Evolutionary conservation across 2,888 invertebrate genomes (phyloP).

Genomic region (Coleophora deauratella): DNA sequence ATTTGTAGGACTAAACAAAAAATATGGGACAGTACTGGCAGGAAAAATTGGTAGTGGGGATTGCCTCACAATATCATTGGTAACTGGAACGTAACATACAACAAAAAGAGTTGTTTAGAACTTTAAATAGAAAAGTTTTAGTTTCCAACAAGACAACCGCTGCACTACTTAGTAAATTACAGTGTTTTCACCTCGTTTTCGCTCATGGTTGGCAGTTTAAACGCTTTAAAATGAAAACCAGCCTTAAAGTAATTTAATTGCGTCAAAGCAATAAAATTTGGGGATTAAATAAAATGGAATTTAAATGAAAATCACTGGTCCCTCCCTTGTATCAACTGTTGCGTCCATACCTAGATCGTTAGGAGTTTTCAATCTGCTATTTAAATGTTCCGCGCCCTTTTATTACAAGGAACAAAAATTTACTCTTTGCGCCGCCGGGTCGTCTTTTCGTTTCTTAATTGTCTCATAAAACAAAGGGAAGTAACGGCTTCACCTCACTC

Average conservation of each 20-base stretch:
- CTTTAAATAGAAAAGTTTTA: slow-evolving; percentile 57
- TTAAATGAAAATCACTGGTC: slow-evolving; percentile 6
- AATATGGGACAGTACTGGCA: too few species aligned
- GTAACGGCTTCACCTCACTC: slow-evolving; percentile 42
- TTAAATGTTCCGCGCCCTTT: slow-evolving; percentile 46
- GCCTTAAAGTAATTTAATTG: too few species aligned
- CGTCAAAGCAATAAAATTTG: too few species aligned
- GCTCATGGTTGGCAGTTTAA: too few species aligned
- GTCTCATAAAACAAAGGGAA: slow-evolving; percentile 58
- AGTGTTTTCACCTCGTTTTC: slow-evolving; percentile 26
- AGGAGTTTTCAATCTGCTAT: slow-evolving; percentile 49
- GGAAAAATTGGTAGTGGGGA: too few species aligned
- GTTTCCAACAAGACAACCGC: slow-evolving; percentile 40
- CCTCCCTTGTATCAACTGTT: slow-evolving; percentile 3
- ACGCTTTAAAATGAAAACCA: background rate
- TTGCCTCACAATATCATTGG: too few species aligned
- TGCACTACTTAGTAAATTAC: slow-evolving; percentile 47
- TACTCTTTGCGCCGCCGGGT: slow-evolving; percentile 37
- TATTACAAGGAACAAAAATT: slow-evolving; percentile 43
- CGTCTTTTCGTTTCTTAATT: slow-evolving; percentile 47
- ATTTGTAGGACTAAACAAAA: too few species aligned
- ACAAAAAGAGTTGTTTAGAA: slow-evolving; percentile 22
- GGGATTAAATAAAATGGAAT: slow-evolving; percentile 1
- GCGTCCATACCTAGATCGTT: slow-evolving; percentile 31
- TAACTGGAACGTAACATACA: slow-evolving; percentile 4